phyloP scores from a whole-genome alignment of 2,888 invertebrate genomes.

The Orthosia incerta region DNA sequence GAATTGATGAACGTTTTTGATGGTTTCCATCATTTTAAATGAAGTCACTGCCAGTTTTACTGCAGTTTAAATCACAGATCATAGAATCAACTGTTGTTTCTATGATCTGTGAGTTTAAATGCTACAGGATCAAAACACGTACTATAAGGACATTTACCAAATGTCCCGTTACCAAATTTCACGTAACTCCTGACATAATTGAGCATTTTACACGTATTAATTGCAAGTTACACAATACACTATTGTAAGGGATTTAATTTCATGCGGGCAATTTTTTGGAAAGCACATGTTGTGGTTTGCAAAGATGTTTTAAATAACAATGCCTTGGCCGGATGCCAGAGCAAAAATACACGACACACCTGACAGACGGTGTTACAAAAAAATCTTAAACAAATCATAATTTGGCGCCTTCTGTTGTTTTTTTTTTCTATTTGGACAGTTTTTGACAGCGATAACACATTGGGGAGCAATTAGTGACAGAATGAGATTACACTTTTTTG shows the following conservation, averaged over 20 bases:
- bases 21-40: too few species aligned
- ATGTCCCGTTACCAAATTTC: constrained; percentile 9
- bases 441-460: constrained; percentile 40
- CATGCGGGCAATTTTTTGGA: constrained; percentile 48
- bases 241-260: constrained; percentile 60
- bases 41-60: too few species aligned
- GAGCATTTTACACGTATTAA: constrained; percentile 14
- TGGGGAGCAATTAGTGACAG: constrained; percentile 34
- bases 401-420: constrained; percentile 57
- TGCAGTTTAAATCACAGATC: neutral
- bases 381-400: constrained; percentile 66
- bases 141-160: neutral
- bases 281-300: constrained; percentile 71
- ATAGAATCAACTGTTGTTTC: too few species aligned
- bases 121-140: neutral
- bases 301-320: constrained; percentile 77
- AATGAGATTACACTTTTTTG: neutral
- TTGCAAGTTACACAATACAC: constrained; percentile 54
- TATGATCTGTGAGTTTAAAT: too few species aligned
- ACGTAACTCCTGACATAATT: constrained; percentile 12
- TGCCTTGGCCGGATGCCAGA: constrained; percentile 78
- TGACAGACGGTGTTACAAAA: constrained; percentile 70
- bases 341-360: constrained; percentile 77
- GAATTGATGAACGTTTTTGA: neutral
- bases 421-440: constrained; percentile 35